Conservation (phyloP, 1,140 invertebrate genomes). For the Drosophila aff. region DNA sequence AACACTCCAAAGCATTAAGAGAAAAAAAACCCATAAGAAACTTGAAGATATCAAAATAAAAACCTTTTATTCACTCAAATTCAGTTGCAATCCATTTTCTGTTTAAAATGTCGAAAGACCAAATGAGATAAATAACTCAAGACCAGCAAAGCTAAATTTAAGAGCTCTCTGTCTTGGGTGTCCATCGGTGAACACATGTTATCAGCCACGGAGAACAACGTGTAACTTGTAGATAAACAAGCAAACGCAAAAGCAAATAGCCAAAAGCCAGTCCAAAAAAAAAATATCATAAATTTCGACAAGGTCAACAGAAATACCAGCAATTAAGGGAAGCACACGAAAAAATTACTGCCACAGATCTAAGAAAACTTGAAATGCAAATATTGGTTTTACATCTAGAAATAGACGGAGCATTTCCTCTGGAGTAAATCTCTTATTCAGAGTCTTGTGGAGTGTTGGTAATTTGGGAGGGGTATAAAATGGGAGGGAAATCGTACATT, state of each 20-base stretch:
- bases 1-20: not conserved
- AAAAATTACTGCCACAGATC: slow-evolving; percentile 21
- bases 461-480: not conserved
- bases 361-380: slow-evolving; percentile 34
- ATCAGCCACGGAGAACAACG: slow-evolving; percentile 47
- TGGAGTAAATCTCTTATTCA: not conserved
- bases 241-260: slow-evolving; percentile 29
- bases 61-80: slow-evolving; percentile 31
- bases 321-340: slow-evolving; percentile 65
- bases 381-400: slow-evolving; percentile 65
- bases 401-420: slow-evolving; percentile 53
- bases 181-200: slow-evolving; percentile 54
- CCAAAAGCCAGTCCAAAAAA: slow-evolving; percentile 29
- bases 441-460: not conserved
- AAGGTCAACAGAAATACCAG: slow-evolving; percentile 70
- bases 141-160: slow-evolving; percentile 40
- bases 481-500: slow-evolving; percentile 29
- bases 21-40: not conserved
- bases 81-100: slow-evolving; percentile 21
- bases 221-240: slow-evolving; percentile 75
- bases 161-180: slow-evolving; percentile 8
- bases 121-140: slow-evolving; percentile 26
- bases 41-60: slow-evolving; percentile 20
- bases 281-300: slow-evolving; percentile 76
- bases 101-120: slow-evolving; percentile 22